Base-by-base conservation (phyloP, 2,888 invertebrate species). In the Glomeris marginata region DNA sequence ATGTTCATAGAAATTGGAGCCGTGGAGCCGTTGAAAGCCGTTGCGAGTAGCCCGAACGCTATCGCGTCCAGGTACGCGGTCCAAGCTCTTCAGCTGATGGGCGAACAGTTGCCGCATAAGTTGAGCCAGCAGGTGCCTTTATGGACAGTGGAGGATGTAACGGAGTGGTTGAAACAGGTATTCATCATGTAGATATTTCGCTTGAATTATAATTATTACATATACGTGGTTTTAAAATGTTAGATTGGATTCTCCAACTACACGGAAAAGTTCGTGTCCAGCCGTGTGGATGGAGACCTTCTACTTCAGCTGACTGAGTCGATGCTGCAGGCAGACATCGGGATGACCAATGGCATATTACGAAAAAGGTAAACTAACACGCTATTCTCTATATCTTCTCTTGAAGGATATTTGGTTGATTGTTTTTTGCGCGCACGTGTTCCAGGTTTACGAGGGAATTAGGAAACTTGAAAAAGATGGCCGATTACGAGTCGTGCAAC, bases 1-100 rank as follows among this genome's bases (percentile, higher is more conserved):
- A 84, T 92, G 62, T 94, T 95, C 66, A 75, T 81, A 54, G 88
- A 91, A 68, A 95, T 98, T 57, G 90, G 88, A 48, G 95, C 94
- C 1, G 84, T 97, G 55, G 90, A 91, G 61, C 85, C 94, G 0
- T 72, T 98, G 60, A 97, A 95, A 66, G 85, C 83, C 63, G 90
- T 95, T 0, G 97, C 97, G 8, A 91, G 92, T 63, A 94, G 94
- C 66, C 95, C 97, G 0, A 95, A 95, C 68, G 94, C 95, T 5
- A 85, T 94, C 2, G 95, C 95, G 1, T 94, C 95, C 0, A 94
- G 91, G 69, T 92, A 91, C 65, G 97, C 97, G 1, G 90, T 85
- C 5, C 87, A 88, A 72, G 90, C 91, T 1, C 70, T 92, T 60
- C 74, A 85, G 55, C 72, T 94, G 16, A 91, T 98, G 54, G 97